Base-by-base conservation (phyloP, 2,888 invertebrate species). In the Hipparchia semele region DNA sequence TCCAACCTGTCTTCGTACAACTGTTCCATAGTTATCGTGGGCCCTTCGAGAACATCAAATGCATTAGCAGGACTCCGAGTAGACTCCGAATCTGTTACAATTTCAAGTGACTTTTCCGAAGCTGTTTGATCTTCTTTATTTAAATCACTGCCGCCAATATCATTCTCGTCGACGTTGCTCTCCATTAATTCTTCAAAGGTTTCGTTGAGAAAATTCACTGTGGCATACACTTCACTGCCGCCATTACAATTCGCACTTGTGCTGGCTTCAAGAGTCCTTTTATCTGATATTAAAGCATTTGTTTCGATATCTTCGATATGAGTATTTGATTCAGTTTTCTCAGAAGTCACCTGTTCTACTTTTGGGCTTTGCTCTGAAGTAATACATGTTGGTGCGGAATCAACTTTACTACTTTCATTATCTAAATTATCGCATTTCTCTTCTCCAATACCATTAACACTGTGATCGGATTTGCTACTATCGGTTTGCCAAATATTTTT, bases 81-180 rank as follows among this genome's bases (percentile, higher is more conserved):
- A n/a, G 75, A 71, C 33, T 76, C 73, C 8, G 66, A 73, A 69
- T 75, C 75, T 7, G 73, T 72, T 12, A 56, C 49, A n/a, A 54
- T 65, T 6, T 76, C 67, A 1, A 75, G 72, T 51, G 73, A 72
- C 65, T 75, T 79, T 53, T 78, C 79, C n/a, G 76, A 78, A 70
- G 80, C 78, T 67, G 80, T 80, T 62, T 85, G 82, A 73, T 85
- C 82, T 68, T 84, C 82, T 76, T 84, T 85, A 67, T 80, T 82
- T 23, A 80, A 71, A 60, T 81, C 83, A 61, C 80, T 81, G 67
- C 87, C 87, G 73, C 85, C 90, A 66, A 78, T 79, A 74, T 92
- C 92, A n/a, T 84, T 83, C 59, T 89, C 90, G 73, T 92, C 91
- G 5, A 94, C 92, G 73, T 94, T 94, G 74, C 92, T 94, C 70